A percentile compares a stretch with the other conserved stretches of the same genome.
phyloP scores from a whole-genome alignment of 2,797 vertebrate genomes.

The Lepus oiostolus region DNA sequence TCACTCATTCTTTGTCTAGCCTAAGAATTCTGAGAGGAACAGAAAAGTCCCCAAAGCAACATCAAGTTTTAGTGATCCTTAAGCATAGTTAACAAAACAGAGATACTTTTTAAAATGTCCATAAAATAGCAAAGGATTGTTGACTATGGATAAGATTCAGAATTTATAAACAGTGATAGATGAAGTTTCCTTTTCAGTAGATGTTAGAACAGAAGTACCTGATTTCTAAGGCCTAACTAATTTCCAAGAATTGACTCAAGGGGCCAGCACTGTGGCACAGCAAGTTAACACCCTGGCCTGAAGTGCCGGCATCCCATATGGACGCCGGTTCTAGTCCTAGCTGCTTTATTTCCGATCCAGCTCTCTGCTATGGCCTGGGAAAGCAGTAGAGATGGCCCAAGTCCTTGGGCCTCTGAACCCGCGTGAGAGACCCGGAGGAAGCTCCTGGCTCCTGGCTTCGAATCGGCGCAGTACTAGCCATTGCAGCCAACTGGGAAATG shows the following conservation, averaged over 20 bases:
- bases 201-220: neutral
- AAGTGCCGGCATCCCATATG: too few relatives aligned
- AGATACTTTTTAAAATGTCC: neutral
- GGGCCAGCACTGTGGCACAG: too few relatives aligned
- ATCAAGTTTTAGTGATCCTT: conserved; percentile 50
- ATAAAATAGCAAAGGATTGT: conserved; percentile 19
- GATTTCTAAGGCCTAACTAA: conserved; percentile 17
- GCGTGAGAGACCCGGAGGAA: too few relatives aligned
- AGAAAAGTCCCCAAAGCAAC: conserved; percentile 11
- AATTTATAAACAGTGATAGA: neutral
- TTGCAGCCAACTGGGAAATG: too few relatives aligned
- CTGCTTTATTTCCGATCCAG: too few relatives aligned
- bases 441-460: too few relatives aligned
- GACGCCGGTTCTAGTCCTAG: too few relatives aligned
- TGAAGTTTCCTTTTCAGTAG: neutral
- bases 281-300: too few relatives aligned
- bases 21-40: conserved; percentile 59
- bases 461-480: too few relatives aligned
- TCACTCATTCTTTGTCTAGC: conserved; percentile 3
- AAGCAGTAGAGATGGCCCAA: too few relatives aligned
- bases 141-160: neutral
- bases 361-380: too few relatives aligned
- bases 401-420: too few relatives aligned
- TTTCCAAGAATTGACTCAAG: neutral
- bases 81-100: conserved; percentile 25